Evolutionary conservation across 2,797 vertebrate genomes (phyloP).

Genomic region (Scarus forsteni): DNA sequence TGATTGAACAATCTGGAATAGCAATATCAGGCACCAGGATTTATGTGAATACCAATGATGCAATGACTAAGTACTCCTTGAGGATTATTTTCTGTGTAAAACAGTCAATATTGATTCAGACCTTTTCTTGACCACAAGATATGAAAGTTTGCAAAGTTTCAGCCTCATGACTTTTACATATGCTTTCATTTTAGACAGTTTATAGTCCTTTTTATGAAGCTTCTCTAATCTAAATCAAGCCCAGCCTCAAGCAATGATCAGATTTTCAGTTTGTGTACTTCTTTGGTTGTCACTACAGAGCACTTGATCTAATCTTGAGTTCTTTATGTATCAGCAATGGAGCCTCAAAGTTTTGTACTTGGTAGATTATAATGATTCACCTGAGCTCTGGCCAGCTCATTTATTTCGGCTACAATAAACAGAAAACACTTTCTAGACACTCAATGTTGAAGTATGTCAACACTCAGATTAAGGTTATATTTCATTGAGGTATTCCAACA

Average conservation of each 20-base stretch:
- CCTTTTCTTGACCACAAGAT: constrained; percentile 9
- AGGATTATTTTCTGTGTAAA: not conserved
- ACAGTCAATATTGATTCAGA: constrained; percentile 5
- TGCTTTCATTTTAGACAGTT: constrained; percentile 30
- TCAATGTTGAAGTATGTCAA: too few relatives aligned
- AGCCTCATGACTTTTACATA: constrained; percentile 10
- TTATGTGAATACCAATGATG: constrained; percentile 24
- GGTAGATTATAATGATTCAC: too few relatives aligned
- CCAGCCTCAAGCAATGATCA: not conserved
- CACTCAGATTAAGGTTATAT: too few relatives aligned
- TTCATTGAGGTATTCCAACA: too few relatives aligned
- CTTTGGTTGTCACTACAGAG: too few relatives aligned
- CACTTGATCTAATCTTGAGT: too few relatives aligned
- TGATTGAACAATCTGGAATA: constrained; percentile 24
- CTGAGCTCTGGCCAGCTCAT: too few relatives aligned
- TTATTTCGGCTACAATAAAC: too few relatives aligned
- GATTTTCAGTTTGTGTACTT: not conserved
- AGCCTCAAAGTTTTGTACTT: too few relatives aligned
- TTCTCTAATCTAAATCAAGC: not conserved
- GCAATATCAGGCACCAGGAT: constrained; percentile 8
- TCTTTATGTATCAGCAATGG: too few relatives aligned
- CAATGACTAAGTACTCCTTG: constrained; percentile 15
- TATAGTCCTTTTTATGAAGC: constrained; percentile 4
- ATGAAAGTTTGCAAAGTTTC: constrained; percentile 14
- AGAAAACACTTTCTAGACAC: too few relatives aligned